phyloP scores from a whole-genome alignment of 2,888 invertebrate species.

The Thymelicus lineola region DNA sequence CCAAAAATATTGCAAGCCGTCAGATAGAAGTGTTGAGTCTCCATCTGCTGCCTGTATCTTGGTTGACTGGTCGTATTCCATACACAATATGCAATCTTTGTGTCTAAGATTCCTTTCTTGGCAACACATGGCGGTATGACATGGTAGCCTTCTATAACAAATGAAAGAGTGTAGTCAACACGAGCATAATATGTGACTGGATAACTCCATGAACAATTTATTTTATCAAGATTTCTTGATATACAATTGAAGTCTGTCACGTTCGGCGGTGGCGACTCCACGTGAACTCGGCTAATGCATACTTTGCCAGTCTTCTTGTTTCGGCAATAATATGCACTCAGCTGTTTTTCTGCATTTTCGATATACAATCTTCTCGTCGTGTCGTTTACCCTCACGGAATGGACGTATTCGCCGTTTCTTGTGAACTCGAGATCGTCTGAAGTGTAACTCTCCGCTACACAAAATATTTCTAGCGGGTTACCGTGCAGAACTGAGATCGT shows the following conservation, averaged over 20 bases:
- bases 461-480: conserved; percentile 86
- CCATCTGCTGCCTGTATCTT: conserved; percentile 75
- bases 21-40: conserved; percentile 84
- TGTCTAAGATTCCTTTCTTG: conserved; percentile 42
- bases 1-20: conserved; percentile 87
- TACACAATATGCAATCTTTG: conserved; percentile 55
- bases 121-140: conserved; percentile 56
- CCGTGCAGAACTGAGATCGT: conserved; percentile 86
- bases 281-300: conserved; percentile 64
- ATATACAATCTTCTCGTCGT: conserved; percentile 86
- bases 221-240: conserved; percentile 89
- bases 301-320: conserved; percentile 60
- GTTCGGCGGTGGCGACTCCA: conserved; percentile 85
- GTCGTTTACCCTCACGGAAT: conserved; percentile 83
- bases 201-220: conserved; percentile 90
- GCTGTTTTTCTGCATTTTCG: conserved; percentile 80
- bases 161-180: conserved; percentile 61
- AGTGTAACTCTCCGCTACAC: conserved; percentile 79
- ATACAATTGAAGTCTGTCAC: conserved; percentile 90
- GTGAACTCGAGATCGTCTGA: conserved; percentile 77
- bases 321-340: conserved; percentile 83
- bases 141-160: conserved; percentile 54
- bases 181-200: conserved; percentile 75
- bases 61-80: conserved; percentile 66
- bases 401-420: conserved; percentile 47